These are phyloP conservation scores for Rhyacophila evoluta DNA, from an alignment of 2,888 invertebrate genomes.

Conservation along the genomic window DNA sequence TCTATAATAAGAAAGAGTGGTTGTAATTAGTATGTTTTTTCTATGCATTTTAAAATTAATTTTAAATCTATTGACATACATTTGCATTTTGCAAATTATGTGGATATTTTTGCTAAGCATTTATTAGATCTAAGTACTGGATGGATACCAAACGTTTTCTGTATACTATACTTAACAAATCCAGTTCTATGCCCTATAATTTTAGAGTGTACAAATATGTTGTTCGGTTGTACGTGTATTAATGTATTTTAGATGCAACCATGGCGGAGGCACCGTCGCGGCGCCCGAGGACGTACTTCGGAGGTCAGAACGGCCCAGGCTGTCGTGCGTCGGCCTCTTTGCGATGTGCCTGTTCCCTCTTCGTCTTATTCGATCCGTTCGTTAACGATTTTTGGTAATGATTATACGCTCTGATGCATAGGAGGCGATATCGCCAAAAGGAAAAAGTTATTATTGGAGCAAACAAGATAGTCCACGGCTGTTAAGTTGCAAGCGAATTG, in stretches of 20 bases:
- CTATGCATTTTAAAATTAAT: too few species aligned
- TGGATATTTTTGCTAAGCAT: too few species aligned
- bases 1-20: too few species aligned
- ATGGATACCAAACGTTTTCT: background rate
- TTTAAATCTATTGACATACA: too few species aligned
- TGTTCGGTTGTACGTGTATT: background rate
- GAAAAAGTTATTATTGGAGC: conserved; percentile 13
- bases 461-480: background rate
- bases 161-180: background rate
- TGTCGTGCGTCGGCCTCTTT: conserved; percentile 31
- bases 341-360: conserved; percentile 28
- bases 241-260: conserved; percentile 9
- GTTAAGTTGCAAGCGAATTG: background rate
- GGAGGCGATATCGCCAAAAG: conserved; percentile 48
- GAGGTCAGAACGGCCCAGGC: background rate
- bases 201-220: conserved; percentile 26
- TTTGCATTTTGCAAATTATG: too few species aligned
- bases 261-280: background rate
- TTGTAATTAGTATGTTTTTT: too few species aligned
- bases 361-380: conserved; percentile 41
- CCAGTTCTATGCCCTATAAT: background rate
- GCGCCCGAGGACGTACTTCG: conserved; percentile 2
- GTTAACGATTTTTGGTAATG: conserved; percentile 51
- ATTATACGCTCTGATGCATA: conserved; percentile 47
- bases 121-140: too few species aligned